phyloP scores from a whole-genome alignment of 2,888 invertebrate species.

The Chironomus riparius region DNA sequence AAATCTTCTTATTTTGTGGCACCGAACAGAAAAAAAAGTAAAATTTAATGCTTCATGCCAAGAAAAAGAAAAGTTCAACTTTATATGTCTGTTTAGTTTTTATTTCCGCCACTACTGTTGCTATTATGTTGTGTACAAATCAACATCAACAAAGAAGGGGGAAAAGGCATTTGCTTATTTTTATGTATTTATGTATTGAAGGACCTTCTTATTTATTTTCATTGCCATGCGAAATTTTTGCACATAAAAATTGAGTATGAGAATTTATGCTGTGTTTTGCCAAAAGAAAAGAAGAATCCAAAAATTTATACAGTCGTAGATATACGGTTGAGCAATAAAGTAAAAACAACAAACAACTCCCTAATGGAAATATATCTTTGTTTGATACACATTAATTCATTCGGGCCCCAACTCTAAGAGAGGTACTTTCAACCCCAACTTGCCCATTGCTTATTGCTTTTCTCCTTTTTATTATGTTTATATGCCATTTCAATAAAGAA shows the following conservation, averaged over 20 bases:
- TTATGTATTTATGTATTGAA: no score
- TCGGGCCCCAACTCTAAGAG: not conserved
- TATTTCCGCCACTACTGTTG: no score
- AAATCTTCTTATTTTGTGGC: no score
- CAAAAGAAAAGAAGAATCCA: not conserved
- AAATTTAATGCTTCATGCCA: no score
- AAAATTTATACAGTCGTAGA: not conserved
- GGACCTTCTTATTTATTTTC: not conserved
- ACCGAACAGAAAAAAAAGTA: no score
- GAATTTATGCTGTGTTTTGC: not conserved
- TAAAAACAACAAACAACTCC: conserved; percentile 20
- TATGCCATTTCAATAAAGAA: not conserved
- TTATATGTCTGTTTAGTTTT: no score
- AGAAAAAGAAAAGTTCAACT: no score
- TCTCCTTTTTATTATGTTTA: not conserved
- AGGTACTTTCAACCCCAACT: not conserved
- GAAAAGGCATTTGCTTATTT: no score
- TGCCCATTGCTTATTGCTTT: not conserved
- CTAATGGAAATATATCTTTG: conserved; percentile 22
- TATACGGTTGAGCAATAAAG: conserved; percentile 12
- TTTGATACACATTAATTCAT: conserved; percentile 13
- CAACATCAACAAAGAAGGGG: no score
- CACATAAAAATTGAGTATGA: not conserved
- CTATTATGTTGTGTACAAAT: no score
- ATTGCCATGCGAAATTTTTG: not conserved